Percentiles rank a stretch among this genome's conserved stretches.
These are phyloP conservation scores for Volucella inflata DNA, from an alignment of 2,888 invertebrate species.

Conservation along the genomic window DNA sequence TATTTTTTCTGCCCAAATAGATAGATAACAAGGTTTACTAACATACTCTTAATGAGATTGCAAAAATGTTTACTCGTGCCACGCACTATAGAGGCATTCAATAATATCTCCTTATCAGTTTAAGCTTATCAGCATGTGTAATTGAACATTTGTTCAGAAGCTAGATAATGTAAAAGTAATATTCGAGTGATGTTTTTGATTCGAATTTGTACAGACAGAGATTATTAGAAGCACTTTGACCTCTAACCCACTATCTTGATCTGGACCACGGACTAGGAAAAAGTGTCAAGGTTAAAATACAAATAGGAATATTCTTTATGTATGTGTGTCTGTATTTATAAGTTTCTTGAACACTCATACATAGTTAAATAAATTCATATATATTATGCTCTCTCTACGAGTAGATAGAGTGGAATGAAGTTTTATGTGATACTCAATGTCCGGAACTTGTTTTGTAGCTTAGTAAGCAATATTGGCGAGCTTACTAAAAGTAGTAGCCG, in stretches of 20 bases:
- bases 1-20: not conserved
- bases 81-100: not conserved
- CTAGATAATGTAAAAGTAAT: not conserved
- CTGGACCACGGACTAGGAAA: not conserved
- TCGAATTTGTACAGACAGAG: not conserved
- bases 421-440: not conserved
- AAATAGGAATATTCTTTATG: too few relatives aligned
- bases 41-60: not conserved
- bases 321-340: too few relatives aligned
- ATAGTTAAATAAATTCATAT: too few relatives aligned
- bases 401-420: slow-evolving; percentile 2
- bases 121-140: slow-evolving; percentile 15
- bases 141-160: slow-evolving; percentile 9
- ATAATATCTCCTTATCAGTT: not conserved
- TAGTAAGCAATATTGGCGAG: not conserved
- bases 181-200: not conserved
- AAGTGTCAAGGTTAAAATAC: slow-evolving; percentile 3
- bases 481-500: not conserved
- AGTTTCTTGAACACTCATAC: too few relatives aligned
- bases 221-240: not conserved
- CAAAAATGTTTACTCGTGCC: not conserved
- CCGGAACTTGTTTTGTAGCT: not conserved
- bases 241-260: not conserved
- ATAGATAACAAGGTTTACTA: slow-evolving; percentile 12
- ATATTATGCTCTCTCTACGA: not conserved